Evolutionary conservation across 1,140 invertebrate genomes (phyloP), one percentile per base, ranked within the genome.

Genomic region (Parasteatoda tepidariorum): DNA sequence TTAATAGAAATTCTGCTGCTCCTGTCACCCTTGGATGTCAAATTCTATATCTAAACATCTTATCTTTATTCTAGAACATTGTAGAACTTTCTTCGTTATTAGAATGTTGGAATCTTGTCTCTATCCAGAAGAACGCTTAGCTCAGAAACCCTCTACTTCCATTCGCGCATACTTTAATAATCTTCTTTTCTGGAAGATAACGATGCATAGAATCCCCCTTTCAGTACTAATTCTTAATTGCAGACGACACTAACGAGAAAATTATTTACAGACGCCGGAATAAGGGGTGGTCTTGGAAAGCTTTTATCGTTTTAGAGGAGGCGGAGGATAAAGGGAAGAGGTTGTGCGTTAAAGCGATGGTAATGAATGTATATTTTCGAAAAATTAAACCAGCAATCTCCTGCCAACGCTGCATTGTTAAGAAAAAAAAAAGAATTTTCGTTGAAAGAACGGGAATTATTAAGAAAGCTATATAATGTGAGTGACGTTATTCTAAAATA

Each of bases 201-300:
- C 61, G 61, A 64, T 18, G 61, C 28, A 24, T 11, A 11, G 24
- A 24, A 24, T n/a, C 15, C 57, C 57, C 7, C 9, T 48, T 48
- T 18, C 18, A 0, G 38, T 64, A 64, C 61, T 64, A 64, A 64
- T 64, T 64, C 61, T 64, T 64, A 64, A 64, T 64, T 64, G 61
- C 61, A 13, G 26, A 11, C 3, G 61, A 64, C 61, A 64, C 61
- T 64, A 64, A 64, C 61, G 61, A 64, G 61, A 6, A 64, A 64
- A 64, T 64, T 64, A 64, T 64, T 64, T 64, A 64, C 61, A 28
- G 61, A 24, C 61, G 15, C 38, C n/a, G 61, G 61, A 64, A 64
- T 64, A 13, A 7, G 31, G 61, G n/a, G 11, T 30, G 24, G 6
- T 30, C 61, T 64, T 30, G 11, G 13, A 24, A 24, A 30, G 26